Conservation (phyloP, 2,113 vertebrate genomes). For the Vulpes lagopus region DNA sequence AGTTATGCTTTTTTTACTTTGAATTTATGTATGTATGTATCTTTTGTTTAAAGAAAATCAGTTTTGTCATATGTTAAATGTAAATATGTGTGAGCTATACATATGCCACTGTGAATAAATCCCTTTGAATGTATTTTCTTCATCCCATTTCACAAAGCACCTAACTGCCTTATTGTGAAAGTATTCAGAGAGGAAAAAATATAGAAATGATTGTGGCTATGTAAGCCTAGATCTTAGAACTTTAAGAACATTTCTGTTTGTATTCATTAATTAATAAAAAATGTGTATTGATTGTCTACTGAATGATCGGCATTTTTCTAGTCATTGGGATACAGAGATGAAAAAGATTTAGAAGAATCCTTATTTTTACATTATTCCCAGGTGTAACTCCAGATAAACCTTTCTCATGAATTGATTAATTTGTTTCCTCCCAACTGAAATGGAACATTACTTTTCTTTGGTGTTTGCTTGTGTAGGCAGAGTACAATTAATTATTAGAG, state of each 20-base stretch:
- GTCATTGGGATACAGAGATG: background rate
- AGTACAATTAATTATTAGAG: slow-evolving; percentile 65
- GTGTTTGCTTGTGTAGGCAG: slow-evolving; percentile 6
- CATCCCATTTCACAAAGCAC: background rate
- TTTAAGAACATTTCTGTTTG: background rate
- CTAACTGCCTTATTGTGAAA: background rate
- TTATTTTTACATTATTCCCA: background rate
- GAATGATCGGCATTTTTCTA: background rate
- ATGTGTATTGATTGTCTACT: background rate
- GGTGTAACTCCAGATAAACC: background rate
- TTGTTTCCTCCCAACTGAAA: slow-evolving; percentile 46
- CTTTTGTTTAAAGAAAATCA: background rate
- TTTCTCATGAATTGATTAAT: slow-evolving; percentile 6
- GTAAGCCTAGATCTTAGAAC: background rate
- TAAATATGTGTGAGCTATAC: background rate
- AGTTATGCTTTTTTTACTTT: background rate
- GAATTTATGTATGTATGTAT: background rate
- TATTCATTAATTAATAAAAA: background rate
- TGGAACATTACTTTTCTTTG: slow-evolving; percentile 22
- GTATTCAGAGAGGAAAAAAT: background rate
- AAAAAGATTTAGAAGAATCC: background rate
- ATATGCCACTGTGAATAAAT: background rate
- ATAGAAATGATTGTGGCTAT: background rate
- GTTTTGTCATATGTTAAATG: background rate
- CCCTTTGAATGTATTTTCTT: background rate